Base-by-base conservation (phyloP, 2,113 vertebrate species). In the Xenopus borealis region DNA sequence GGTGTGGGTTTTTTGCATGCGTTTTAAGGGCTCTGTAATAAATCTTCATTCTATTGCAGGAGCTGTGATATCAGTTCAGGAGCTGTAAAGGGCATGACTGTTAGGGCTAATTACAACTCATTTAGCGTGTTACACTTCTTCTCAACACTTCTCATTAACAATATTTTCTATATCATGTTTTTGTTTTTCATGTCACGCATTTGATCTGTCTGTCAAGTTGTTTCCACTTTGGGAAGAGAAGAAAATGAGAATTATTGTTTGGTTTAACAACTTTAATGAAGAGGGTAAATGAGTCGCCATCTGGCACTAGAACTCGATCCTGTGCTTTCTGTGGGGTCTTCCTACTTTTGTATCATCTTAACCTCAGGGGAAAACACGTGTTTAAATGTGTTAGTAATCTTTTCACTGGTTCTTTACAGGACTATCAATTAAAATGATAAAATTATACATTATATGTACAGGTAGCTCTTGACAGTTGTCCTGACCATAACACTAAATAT, bases 201-300 rank as follows among this genome's bases (percentile, higher is more conserved):
- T 27, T 40, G 52, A 69, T 76, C 73, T 55, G 66, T 69, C 73
- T 69, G 30, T 69, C 73, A 63, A 10, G 13, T 50, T 68, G 57
- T 75, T 68, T 75, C 45, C 23, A 33, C 65, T 62, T 33, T 40
- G 66, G 46, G 46, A 62, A 3, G 20, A 30, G 57, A 57, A 68
- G 30, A 70, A 64, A 64, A 77, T 57, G 27, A 70, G 46, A 70
- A 66, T 70, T 62, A 46, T 77, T 77, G 66, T 77, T 70, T 77
- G 27, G 40, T 64, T 76, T 69, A 52, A 63, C 72, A 67, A 67
- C 30, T 62, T 68, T 75, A 75, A 75, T 75, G 72, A 75, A 68
- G 40, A 62, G 64, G 19, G 64, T 68, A 44, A 75, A 62, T 57
- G 59, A 69, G 30, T 13, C 30, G 27, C 58, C 74, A 77, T 68